A percentile compares a stretch with the other conserved stretches of the same genome.
Evolutionary conservation across 2,888 invertebrate species (phyloP).

Genomic region (Matsumyia berberina): DNA sequence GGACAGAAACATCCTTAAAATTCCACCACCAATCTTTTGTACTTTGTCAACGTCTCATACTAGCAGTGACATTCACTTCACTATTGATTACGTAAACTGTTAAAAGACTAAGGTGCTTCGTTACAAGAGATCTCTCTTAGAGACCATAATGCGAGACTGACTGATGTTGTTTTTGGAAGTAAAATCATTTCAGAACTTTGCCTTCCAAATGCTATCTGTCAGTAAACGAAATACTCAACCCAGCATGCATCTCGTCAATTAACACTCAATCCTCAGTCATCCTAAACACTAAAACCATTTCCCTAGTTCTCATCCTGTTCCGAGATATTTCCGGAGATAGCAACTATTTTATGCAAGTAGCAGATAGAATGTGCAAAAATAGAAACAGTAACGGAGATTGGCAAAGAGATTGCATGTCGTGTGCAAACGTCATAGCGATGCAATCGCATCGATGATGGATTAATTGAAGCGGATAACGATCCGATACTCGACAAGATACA

Average conservation of each 20-base stretch:
- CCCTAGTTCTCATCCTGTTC: neutral
- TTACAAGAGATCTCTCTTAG: too few species aligned
- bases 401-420: neutral
- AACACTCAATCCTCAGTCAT: constrained; percentile 2
- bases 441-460: constrained; percentile 16
- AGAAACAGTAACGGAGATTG: constrained; percentile 9
- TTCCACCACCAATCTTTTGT: too few species aligned
- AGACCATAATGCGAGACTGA: too few species aligned
- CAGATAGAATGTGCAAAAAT: neutral
- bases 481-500: neutral
- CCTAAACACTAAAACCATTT: neutral
- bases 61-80: too few species aligned
- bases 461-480: constrained; percentile 19
- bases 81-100: too few species aligned
- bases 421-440: constrained; percentile 10
- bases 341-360: neutral
- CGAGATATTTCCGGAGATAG: neutral
- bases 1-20: too few species aligned
- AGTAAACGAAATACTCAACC: too few species aligned
- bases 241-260: constrained; percentile 12
- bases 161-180: too few species aligned
- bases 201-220: too few species aligned
- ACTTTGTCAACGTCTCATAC: too few species aligned
- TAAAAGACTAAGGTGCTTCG: too few species aligned
- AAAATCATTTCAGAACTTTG: too few species aligned